Evolutionary conservation across 2,888 invertebrate species (phyloP), one percentile per base, ranked within the genome.

Genomic region (Pherbina coryleti): DNA sequence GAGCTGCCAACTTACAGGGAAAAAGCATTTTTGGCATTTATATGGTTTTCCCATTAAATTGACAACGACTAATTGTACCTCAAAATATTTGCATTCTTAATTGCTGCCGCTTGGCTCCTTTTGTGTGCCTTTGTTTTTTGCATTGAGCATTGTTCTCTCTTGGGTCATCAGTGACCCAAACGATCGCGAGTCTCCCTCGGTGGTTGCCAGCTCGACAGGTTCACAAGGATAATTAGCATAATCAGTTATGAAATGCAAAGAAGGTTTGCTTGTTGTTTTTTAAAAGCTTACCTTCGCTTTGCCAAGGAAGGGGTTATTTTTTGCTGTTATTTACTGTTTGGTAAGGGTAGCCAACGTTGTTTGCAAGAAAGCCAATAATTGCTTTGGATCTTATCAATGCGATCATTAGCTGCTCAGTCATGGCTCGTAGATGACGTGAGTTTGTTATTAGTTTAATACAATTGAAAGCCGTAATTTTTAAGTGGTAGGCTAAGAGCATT

Each of bases 21-120:
- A 28, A 28, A 34, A 66, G 19, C 28, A 49, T n/a, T 57, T 60
- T 28, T 57, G 67, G 28, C 60, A 69, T 55, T 69, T 75, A 69
- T 57, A 60, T 31, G 19, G 67, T 44, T 44, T 71, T 53, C 44
- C 66, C 77, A 76, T 72, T 62, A 73, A 72, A 76, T 72, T 67
- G 70, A 78, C 67, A 71, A 62, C 53, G 22, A 77, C 76, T 77
- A 73, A 79, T 79, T 75, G 77, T 19, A 55, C 53, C 72, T 55
- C 75, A 75, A 79, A 79, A 75, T 73, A 79, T 79, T 79, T 77
- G 72, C 77, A 79, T 79, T 77, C 77, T 75, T 79, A 77, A 79
- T 79, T 70, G 75, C 69, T 28, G 55, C 34, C 55, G 62, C 66
- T 53, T 14, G 34, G 14, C 70, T n/a, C 31, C 53, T 57, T 75